Percentiles rank a stretch among this genome's conserved stretches.
These are phyloP conservation scores for Stenodera caucasica DNA, from an alignment of 2,888 invertebrate genomes.

Conservation along the genomic window DNA sequence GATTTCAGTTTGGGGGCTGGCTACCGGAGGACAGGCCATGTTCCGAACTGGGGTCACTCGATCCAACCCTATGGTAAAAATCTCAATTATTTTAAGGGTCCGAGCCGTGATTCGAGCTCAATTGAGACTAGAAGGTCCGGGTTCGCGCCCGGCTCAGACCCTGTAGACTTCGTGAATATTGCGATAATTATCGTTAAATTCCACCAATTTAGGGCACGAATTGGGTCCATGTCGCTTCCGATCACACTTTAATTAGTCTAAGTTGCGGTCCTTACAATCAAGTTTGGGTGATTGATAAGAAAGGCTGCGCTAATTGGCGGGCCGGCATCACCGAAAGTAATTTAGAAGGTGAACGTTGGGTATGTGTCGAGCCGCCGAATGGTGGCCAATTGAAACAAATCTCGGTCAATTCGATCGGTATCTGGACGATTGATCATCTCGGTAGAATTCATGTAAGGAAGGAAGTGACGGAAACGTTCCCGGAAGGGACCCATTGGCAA, in stretches of 20 bases:
- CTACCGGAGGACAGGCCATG: conserved; percentile 83
- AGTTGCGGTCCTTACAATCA: conserved; percentile 69
- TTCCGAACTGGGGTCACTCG: conserved; percentile 76
- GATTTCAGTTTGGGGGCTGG: conserved; percentile 81
- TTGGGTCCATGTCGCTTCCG: conserved; percentile 82
- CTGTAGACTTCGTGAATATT: too few relatives aligned
- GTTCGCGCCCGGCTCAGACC: too few relatives aligned
- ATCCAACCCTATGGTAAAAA: conserved; percentile 69
- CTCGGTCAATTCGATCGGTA: conserved; percentile 70
- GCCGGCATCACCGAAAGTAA: conserved; percentile 71
- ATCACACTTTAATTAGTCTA: conserved; percentile 76
- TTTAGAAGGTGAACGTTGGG: conserved; percentile 72
- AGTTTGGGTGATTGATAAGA: conserved; percentile 86
- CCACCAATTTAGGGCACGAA: conserved; percentile 62
- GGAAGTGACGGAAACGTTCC: conserved; percentile 73
- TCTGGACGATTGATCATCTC: conserved; percentile 80
- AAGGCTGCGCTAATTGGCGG: conserved; percentile 82
- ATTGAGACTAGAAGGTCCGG: too few relatives aligned
- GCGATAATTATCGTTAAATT: too few relatives aligned
- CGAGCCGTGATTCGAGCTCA: too few relatives aligned
- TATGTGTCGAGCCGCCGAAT: conserved; percentile 72
- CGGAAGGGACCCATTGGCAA: conserved; percentile 86
- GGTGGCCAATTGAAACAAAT: conserved; percentile 72
- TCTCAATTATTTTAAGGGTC: too few relatives aligned
- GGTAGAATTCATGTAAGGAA: conserved; percentile 76